A percentile compares a stretch with the other conserved stretches of the same genome.
These are phyloP conservation scores for Fragum fragum DNA, from an alignment of 2,888 invertebrate species.

Conservation along the genomic window DNA sequence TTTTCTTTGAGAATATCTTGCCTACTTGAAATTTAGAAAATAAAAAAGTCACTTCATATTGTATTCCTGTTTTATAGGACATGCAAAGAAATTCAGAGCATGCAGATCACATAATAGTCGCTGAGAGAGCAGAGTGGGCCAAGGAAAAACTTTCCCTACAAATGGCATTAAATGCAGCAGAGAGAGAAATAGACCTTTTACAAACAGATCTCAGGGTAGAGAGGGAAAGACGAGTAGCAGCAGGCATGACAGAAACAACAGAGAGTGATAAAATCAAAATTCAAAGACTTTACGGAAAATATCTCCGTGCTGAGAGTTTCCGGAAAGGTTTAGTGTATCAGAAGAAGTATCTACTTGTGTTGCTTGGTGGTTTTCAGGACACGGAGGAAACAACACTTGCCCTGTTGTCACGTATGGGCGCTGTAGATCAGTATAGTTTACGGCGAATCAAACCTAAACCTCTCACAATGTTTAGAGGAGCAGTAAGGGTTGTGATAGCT, in stretches of 20 bases:
- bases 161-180: constrained; percentile 81
- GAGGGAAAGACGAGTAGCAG: constrained; percentile 71
- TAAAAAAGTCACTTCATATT: too few species aligned
- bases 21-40: too few species aligned
- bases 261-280: constrained; percentile 79
- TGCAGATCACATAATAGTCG: constrained; percentile 55
- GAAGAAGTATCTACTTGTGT: constrained; percentile 94
- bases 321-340: constrained; percentile 96
- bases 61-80: constrained; percentile 44
- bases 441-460: constrained; percentile 34
- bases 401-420: constrained; percentile 87
- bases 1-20: too few species aligned
- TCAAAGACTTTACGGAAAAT: constrained; percentile 88
- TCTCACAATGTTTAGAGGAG: constrained; percentile 79
- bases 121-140: constrained; percentile 81
- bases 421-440: constrained; percentile 36
- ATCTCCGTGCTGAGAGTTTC: constrained; percentile 93
- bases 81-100: constrained; percentile 53
- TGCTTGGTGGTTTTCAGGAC: constrained; percentile 90
- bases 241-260: constrained; percentile 67
- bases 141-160: constrained; percentile 81
- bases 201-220: constrained; percentile 80
- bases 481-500: constrained; percentile 80
- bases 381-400: constrained; percentile 87
- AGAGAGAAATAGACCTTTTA: constrained; percentile 78